phyloP scores from a whole-genome alignment of 2,888 invertebrate genomes.

The Anthrax anthrax region DNA sequence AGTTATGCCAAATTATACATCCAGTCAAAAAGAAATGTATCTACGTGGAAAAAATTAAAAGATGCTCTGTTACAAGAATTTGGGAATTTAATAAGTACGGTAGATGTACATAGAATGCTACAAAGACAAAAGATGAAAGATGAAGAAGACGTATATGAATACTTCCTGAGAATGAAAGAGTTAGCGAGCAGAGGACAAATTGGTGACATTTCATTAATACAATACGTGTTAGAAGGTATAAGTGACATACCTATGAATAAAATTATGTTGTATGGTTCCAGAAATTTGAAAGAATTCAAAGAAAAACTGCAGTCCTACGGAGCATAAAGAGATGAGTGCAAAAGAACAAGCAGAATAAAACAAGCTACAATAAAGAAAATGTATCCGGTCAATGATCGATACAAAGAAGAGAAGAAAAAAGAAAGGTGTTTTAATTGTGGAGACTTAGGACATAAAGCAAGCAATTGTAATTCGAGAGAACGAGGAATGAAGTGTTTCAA shows the following conservation, averaged over 20 bases:
- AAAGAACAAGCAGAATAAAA: background rate
- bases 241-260: background rate
- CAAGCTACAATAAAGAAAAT: background rate
- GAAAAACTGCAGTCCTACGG: background rate
- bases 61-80: too few relatives aligned
- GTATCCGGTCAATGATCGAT: too few relatives aligned
- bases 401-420: background rate
- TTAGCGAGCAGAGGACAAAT: background rate
- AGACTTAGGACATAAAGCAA: background rate
- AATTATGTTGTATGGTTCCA: slow-evolving; percentile 1
- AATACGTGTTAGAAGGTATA: slow-evolving; percentile 1
- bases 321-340: background rate
- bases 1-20: background rate
- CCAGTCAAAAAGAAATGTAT: background rate
- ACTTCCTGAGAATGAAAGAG: too few relatives aligned
- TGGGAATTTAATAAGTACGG: background rate
- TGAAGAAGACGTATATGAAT: too few relatives aligned
- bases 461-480: background rate
- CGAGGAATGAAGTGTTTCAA: background rate
- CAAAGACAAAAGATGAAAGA: background rate
- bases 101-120: background rate
- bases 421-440: background rate
- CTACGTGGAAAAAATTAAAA: background rate
- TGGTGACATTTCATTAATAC: background rate
- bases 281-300: background rate